These are phyloP conservation scores for Ichneumoninae sp. DNA, from an alignment of 2,888 invertebrate species.

Conservation along the genomic window DNA sequence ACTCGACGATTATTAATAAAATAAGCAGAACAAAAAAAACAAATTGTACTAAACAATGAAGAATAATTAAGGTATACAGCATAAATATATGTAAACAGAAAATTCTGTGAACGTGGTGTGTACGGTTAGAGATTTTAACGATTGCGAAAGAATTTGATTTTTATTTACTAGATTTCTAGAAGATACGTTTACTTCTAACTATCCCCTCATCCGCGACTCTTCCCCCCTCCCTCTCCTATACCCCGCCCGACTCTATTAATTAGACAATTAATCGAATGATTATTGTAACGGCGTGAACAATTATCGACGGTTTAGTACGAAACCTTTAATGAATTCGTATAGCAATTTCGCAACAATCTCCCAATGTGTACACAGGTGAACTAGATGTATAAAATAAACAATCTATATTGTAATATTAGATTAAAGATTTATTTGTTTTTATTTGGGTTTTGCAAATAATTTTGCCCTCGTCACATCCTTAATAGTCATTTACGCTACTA, in stretches of 20 bases:
- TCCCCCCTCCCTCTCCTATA: background rate
- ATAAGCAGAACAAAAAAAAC: constrained; percentile 20
- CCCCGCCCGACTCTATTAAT: background rate
- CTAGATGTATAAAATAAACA: constrained; percentile 64
- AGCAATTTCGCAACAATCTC: constrained; percentile 44
- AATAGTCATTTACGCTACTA: background rate
- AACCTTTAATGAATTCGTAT: constrained; percentile 51
- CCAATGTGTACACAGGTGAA: constrained; percentile 57
- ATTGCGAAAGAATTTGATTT: constrained; percentile 35
- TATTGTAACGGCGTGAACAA: constrained; percentile 7
- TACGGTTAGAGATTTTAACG: constrained; percentile 47
- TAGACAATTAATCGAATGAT: constrained; percentile 1
- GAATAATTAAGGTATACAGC: constrained; percentile 47
- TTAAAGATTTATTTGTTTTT: constrained; percentile 15
- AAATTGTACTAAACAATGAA: constrained; percentile 47
- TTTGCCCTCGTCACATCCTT: background rate
- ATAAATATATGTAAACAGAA: constrained; percentile 56
- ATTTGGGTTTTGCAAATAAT: background rate
- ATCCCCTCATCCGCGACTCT: background rate
- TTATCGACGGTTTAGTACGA: background rate
- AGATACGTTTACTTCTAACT: constrained; percentile 27
- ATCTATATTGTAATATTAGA: constrained; percentile 64
- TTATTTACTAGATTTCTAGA: background rate
- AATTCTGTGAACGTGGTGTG: constrained; percentile 49
- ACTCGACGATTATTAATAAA: constrained; percentile 1